Base-by-base conservation (phyloP, 2,888 invertebrate genomes). In the Stomorhina lunata region DNA sequence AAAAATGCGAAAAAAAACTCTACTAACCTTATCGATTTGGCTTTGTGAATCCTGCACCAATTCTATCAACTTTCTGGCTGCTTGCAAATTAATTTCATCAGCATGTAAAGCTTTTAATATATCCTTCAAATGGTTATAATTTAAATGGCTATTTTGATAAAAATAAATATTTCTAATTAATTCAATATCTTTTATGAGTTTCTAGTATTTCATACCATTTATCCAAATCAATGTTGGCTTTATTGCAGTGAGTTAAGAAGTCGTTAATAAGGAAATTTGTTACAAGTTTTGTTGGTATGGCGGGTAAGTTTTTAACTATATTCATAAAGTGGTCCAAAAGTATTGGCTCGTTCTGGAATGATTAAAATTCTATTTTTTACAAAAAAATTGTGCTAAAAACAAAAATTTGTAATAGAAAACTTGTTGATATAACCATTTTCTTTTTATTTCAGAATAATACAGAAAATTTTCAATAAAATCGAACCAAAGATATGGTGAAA, bases 251-350 rank as follows among this genome's bases (percentile, higher is more conserved):
- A 29, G 93, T 93, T 65, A 95, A 87, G 6, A 96, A 90, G 86
- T 96, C 94, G 86, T 94, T 95, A 4, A 95, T 92, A 29, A 97
- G 90, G 75, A 96, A 92, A 89, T 95, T 95, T 0, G 94, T 93
- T 2, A 95, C 91, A 86, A 94, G 91, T 84, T 92, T 93, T 0
- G 94, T 91, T 84, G 93, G 92, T 75, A 93, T 91, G 32, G 89
- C 87, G 29, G 87, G 76, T 80, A 92, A 88, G 34, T 90, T 88
- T 80, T 90, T 86, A 55, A 93, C 91, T 15, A 94, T 91, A 87
- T 94, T 93, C 85, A 94, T 93, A 92, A 91, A 91, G 72, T 88
- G 86, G 0, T 88, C 85, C 92, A 90, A 84, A 88, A 93, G 83
- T n/a, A 85, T 85, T 2, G 89, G 86, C 81, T 94, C 93, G 88